Base-by-base conservation (phyloP, 2,113 vertebrate species). In the Limnothrissa miodon region DNA sequence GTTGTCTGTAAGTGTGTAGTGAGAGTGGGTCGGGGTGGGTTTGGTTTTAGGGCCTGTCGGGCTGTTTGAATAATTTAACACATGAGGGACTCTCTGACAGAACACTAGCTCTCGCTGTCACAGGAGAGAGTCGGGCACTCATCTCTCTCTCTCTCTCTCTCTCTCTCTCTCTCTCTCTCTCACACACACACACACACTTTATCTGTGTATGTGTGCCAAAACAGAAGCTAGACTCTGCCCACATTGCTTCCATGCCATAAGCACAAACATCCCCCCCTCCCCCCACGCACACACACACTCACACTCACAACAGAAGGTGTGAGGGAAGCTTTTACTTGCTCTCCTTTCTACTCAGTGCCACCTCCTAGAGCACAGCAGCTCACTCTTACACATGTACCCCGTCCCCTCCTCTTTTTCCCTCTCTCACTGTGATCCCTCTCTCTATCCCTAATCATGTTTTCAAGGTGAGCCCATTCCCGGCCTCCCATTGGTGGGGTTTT, bases 41-140 rank as follows among this genome's bases (percentile, higher is more conserved):
- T 86, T 79, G 66, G 62, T 70, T 86, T 83, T 83, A 45, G 78
- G 79, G 44, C 53, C 82, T 53, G 62, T 85, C 81, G 85, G 82
- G 80, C 29, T 56, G 81, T 80, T 80, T 86, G 87, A 88, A 86
- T 88, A 86, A 88, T 88, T 86, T 88, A 88, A 80, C 87, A 88
- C 83, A 78, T 88, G 45, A 81, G 85, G 85, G 87, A 85, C 70
- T 84, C 53, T 45, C 46, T 78, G 84, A 84, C 79, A 53, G 85
- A 86, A 85, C 85, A 86, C 74, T 59, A 81, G 84, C 85, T 80
- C 82, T 56, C 79, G 79, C 83, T 85, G 83, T 88, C 85, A 81
- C 59, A 86, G 81, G 86, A 81, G 62, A 85, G 80, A 80, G 70
- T 79, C 84, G 62, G 25, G 62, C 83, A 78, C 78, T 86, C 87